These are phyloP conservation scores for Lasioglossum morio DNA, from an alignment of 2,888 invertebrate genomes.

Conservation along the genomic window DNA sequence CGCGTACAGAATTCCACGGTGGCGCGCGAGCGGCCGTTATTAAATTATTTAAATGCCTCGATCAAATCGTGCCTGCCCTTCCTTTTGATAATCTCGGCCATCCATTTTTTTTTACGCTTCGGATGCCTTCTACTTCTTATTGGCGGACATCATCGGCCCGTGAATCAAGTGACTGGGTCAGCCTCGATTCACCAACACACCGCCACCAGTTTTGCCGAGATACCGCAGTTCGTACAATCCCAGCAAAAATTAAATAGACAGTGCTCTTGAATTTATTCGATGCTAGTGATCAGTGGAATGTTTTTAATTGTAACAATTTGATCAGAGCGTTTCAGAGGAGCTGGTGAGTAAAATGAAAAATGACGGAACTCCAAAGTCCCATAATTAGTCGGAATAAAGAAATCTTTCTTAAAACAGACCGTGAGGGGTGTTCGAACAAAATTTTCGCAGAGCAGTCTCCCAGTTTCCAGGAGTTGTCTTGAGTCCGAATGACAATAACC, in stretches of 20 bases:
- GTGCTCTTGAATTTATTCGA: too few species aligned
- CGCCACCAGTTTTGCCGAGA: neutral
- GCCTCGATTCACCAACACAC: neutral
- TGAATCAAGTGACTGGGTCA: neutral
- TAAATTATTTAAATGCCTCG: slow-evolving; percentile 62
- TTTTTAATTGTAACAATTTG: too few species aligned
- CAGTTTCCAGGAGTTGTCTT: neutral
- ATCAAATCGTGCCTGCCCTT: slow-evolving; percentile 32
- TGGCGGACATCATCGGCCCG: neutral
- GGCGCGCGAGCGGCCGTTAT: slow-evolving; percentile 49
- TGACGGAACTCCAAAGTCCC: neutral
- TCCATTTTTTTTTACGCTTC: neutral
- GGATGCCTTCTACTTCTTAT: neutral
- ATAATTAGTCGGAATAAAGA: neutral
- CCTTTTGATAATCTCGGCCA: slow-evolving; percentile 1
- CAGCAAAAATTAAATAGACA: too few species aligned
- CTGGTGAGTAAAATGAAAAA: neutral
- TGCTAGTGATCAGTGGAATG: too few species aligned
- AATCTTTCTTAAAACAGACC: neutral
- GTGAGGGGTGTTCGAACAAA: neutral
- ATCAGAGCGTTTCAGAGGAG: neutral
- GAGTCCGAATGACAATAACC: neutral
- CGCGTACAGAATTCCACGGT: slow-evolving; percentile 36
- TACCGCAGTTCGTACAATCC: neutral
- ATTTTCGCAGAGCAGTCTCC: neutral